Base-by-base conservation (phyloP, 1,140 invertebrate species). In the Marisa cornuarietis region DNA sequence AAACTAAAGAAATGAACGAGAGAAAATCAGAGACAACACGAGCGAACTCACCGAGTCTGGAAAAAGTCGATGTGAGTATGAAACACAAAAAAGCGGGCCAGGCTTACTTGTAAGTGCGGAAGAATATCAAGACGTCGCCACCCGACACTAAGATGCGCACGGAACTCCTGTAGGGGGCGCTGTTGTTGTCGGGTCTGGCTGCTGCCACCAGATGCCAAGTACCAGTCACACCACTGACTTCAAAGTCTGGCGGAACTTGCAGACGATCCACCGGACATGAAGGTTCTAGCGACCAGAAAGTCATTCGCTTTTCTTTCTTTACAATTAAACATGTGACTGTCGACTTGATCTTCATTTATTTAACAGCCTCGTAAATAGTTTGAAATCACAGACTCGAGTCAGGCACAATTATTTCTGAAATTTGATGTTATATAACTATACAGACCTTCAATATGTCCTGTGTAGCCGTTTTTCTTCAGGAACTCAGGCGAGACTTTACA, bases 201-300 rank as follows among this genome's bases (percentile, higher is more conserved):
- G 52, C 42, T 52, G 63, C 76, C 42, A 77, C 51, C 62, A 77
- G 76, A 4, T 54, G 65, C 76, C 76, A 77, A 22, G 20, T 16
- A 3, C 76, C 76, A 52, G 63, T 68, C 76, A 77, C 65, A 22
- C 26, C 49, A 54, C 63, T 51, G 5, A 16, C 63, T 2, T 63
- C 54, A 31, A 69, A 13, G 8, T 77, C 18, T 51, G 16, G n/a
- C 16, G 31, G 65, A 7, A 65, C 42, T 11, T 54, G 76, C 16
- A 77, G 76, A 16, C 54, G 66, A 18, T 42, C 76, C 20, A 77
- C 76, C 51, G 66, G 62, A 26, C 76, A 77, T 42, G 51, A 52
- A 4, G 13, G 76, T n/a, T 63, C 76, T 77, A 16, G 8, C 22
- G 49, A 16, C 62, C 18, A 71, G 16, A 58, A 58, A 58, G 11